Percentiles rank a stretch among this genome's conserved stretches.
These are phyloP conservation scores for Pinna nobilis DNA, from an alignment of 1,140 invertebrate species.

Conservation along the genomic window DNA sequence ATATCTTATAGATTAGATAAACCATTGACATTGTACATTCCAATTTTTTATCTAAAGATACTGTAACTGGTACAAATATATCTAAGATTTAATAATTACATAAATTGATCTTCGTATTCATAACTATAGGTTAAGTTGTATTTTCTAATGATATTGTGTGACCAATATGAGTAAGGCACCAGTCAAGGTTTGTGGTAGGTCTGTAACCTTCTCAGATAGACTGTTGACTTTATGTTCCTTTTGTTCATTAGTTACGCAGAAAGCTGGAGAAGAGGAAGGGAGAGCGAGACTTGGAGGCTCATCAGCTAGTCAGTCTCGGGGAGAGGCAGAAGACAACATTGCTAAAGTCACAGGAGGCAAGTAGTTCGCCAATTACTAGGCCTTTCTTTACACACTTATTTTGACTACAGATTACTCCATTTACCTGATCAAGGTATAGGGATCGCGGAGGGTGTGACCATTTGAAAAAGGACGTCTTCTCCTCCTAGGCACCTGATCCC, in stretches of 20 bases:
- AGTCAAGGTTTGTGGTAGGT: neutral
- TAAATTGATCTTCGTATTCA: neutral
- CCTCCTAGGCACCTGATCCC: neutral
- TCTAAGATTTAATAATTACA: neutral
- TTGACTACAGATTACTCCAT: too few relatives aligned
- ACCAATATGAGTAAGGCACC: neutral
- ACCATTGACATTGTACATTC: too few relatives aligned
- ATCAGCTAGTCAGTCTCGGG: slow-evolving; percentile 51
- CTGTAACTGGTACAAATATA: too few relatives aligned
- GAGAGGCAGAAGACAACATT: slow-evolving; percentile 60
- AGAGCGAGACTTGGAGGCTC: slow-evolving; percentile 48
- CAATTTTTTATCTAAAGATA: too few relatives aligned
- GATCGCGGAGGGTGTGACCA: too few relatives aligned
- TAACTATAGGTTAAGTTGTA: neutral
- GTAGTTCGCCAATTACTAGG: neutral
- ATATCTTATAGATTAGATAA: too few relatives aligned
- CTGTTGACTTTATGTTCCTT: neutral
- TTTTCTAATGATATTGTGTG: neutral
- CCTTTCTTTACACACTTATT: too few relatives aligned
- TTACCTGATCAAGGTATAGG: too few relatives aligned
- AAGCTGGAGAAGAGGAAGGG: slow-evolving; percentile 42
- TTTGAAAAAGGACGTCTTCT: neutral
- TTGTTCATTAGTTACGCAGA: slow-evolving; percentile 53
- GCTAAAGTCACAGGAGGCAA: slow-evolving; percentile 46
- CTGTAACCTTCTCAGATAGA: neutral